These are phyloP conservation scores for Macropodus opercularis DNA, from an alignment of 2,797 vertebrate genomes.

Conservation along the genomic window DNA sequence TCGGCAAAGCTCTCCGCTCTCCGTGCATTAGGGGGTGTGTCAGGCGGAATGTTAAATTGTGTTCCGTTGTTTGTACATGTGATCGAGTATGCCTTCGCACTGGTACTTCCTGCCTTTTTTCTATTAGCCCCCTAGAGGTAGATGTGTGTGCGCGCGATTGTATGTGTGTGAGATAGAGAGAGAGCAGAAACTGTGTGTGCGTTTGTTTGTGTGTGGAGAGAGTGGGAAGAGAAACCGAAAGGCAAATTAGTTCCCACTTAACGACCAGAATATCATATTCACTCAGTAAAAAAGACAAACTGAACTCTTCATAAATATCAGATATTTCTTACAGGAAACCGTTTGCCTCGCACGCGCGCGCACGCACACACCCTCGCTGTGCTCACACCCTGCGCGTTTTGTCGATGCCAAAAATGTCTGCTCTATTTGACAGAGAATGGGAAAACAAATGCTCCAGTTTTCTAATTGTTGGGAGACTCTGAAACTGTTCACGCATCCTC, in stretches of 20 bases:
- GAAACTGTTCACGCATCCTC: conserved; percentile 62
- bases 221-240: conserved; percentile 58
- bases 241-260: conserved; percentile 34
- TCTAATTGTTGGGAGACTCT: conserved; percentile 66
- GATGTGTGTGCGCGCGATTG: conserved; percentile 35
- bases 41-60: conserved; percentile 79
- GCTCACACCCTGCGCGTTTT: conserved; percentile 51
- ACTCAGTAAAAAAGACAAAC: conserved; percentile 19
- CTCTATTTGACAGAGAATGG: conserved; percentile 51
- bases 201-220: conserved; percentile 8
- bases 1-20: conserved; percentile 34
- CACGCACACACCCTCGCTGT: conserved; percentile 34
- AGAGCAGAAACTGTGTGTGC: conserved; percentile 6
- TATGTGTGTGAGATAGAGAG: conserved; percentile 1
- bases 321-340: conserved; percentile 20
- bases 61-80: conserved; percentile 82
- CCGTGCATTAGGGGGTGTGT: conserved; percentile 76
- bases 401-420: conserved; percentile 60
- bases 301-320: conserved; percentile 9
- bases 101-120: conserved; percentile 71
- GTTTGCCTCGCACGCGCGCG: background rate
- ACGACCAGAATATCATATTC: conserved; percentile 26
- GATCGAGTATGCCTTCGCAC: conserved; percentile 77
- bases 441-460: conserved; percentile 35
- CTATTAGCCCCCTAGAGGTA: conserved; percentile 71